These are phyloP conservation scores for Shargacucullia verbasci DNA, from an alignment of 2,888 invertebrate genomes.

Conservation along the genomic window DNA sequence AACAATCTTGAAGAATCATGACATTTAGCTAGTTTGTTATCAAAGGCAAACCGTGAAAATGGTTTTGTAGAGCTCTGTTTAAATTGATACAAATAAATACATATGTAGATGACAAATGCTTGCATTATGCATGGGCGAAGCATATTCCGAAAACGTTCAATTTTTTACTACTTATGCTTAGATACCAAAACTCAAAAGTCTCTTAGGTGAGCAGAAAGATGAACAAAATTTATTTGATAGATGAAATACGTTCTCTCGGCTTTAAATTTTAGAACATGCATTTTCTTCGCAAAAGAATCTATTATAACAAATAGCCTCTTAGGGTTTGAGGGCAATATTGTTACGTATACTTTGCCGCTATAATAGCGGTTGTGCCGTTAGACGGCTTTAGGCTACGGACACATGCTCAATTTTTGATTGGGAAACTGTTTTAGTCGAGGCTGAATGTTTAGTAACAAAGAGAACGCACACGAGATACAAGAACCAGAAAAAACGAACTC, in stretches of 20 bases:
- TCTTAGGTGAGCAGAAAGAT: slow-evolving; percentile 2
- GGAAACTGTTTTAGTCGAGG: not conserved
- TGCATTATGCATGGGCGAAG: too few relatives aligned
- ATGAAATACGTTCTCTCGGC: slow-evolving; percentile 36
- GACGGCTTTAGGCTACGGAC: slow-evolving; percentile 26
- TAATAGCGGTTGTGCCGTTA: slow-evolving; percentile 23
- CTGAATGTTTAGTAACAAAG: too few relatives aligned
- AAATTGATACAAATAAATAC: too few relatives aligned
- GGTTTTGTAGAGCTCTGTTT: too few relatives aligned
- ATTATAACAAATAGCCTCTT: slow-evolving; percentile 59
- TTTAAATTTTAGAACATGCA: slow-evolving; percentile 54
- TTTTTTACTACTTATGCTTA: not conserved
- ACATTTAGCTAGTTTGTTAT: too few relatives aligned
- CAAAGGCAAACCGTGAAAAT: too few relatives aligned
- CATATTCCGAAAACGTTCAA: too few relatives aligned
- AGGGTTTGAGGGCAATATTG: slow-evolving; percentile 48
- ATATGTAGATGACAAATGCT: too few relatives aligned
- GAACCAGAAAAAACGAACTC: too few relatives aligned
- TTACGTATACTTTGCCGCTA: slow-evolving; percentile 42
- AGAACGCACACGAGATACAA: too few relatives aligned
- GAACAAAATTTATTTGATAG: slow-evolving; percentile 41
- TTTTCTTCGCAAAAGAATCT: slow-evolving; percentile 57
- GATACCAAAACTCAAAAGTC: slow-evolving; percentile 4
- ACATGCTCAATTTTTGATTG: slow-evolving; percentile 31
- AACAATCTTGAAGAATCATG: too few relatives aligned